These are phyloP conservation scores for Cynaeus angustus DNA, from an alignment of 2,888 invertebrate genomes.

Conservation along the genomic window DNA sequence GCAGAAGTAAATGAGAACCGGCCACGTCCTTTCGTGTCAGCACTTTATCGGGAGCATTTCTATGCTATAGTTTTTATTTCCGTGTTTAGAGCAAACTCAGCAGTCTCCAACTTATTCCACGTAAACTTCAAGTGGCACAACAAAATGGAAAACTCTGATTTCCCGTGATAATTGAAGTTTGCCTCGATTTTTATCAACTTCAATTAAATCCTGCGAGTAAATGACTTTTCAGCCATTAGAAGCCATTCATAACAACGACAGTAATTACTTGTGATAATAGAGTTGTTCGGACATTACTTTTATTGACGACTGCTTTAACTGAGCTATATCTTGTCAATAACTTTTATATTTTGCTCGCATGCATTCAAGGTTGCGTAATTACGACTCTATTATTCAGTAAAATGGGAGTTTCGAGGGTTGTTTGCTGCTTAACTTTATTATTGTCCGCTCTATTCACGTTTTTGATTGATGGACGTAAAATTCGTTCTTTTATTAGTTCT, in stretches of 20 bases:
- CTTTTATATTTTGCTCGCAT: slow-evolving; percentile 12
- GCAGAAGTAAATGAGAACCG: slow-evolving; percentile 9
- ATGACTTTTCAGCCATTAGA: background rate
- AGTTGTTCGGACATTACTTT: slow-evolving; percentile 14
- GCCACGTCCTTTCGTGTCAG: slow-evolving; percentile 16
- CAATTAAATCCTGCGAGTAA: background rate
- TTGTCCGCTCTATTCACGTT: slow-evolving; percentile 15
- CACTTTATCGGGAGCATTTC: slow-evolving; percentile 6
- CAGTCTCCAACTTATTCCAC: slow-evolving; percentile 9
- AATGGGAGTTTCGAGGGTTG: slow-evolving; percentile 20
- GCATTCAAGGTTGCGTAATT: slow-evolving; percentile 16
- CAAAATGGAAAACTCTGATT: slow-evolving; percentile 15
- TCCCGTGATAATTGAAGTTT: slow-evolving; percentile 4
- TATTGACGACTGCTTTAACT: slow-evolving; percentile 8
- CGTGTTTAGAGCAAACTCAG: slow-evolving; percentile 18
- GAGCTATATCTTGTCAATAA: slow-evolving; percentile 14
- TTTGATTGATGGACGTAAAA: slow-evolving; percentile 31
- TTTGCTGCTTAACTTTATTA: slow-evolving; percentile 29
- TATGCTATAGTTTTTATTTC: slow-evolving; percentile 20
- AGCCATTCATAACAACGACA: background rate
- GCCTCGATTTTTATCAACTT: slow-evolving; percentile 1
- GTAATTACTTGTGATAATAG: slow-evolving; percentile 5
- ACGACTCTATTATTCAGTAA: slow-evolving; percentile 15
- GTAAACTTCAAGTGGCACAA: slow-evolving; percentile 2
- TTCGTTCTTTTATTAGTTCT: slow-evolving; percentile 21